Percentiles rank a stretch among this genome's conserved stretches.
Conservation (phyloP, 2,888 invertebrate species). For the Ichneumoninae sp. region DNA sequence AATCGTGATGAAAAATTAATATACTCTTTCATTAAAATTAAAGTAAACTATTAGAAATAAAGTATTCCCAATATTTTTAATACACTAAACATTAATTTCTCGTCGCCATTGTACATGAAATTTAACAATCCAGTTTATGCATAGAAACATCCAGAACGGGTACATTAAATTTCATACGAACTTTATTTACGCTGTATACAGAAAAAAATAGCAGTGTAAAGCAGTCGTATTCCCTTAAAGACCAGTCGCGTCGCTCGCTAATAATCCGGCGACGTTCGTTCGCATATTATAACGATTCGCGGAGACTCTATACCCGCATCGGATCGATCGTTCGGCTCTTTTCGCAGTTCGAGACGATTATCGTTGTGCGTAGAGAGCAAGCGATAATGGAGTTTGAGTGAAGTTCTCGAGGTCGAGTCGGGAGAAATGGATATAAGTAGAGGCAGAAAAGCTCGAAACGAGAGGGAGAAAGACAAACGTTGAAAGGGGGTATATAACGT, state of each 20-base stretch:
- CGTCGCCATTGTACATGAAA: too few relatives aligned
- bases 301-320: neutral
- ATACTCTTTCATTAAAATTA: too few relatives aligned
- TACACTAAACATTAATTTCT: too few relatives aligned
- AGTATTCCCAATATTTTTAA: too few relatives aligned
- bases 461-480: conserved; percentile 44
- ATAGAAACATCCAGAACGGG: too few relatives aligned
- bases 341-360: conserved; percentile 6
- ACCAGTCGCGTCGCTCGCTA: neutral
- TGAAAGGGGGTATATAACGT: conserved; percentile 66
- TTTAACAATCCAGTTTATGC: too few relatives aligned
- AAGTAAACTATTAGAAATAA: too few relatives aligned
- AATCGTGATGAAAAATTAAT: too few relatives aligned
- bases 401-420: conserved; percentile 29
- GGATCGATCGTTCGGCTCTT: conserved; percentile 11
- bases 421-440: conserved; percentile 7
- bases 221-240: neutral
- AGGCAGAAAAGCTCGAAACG: conserved; percentile 22
- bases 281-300: neutral
- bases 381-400: conserved; percentile 22
- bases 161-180: too few relatives aligned
- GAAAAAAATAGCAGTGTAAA: neutral
- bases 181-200: too few relatives aligned
- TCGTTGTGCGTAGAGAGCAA: conserved; percentile 4
- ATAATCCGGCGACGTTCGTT: neutral